Conservation (phyloP, 2,797 vertebrate genomes). For the Phoebastria nigripes region DNA sequence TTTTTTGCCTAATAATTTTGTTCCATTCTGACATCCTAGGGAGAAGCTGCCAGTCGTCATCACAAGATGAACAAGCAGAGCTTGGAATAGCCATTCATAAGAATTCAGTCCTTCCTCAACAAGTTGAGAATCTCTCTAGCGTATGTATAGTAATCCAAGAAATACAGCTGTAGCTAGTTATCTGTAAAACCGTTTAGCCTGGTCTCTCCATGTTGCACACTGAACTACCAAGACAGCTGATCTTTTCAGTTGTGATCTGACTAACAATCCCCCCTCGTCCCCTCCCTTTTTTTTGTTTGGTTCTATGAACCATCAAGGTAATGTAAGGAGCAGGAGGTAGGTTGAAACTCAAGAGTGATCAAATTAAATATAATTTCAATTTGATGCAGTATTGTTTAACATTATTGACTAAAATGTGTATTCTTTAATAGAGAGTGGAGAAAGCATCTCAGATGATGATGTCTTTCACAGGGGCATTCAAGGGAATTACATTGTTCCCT, state of each 20-base stretch:
- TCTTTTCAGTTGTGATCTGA: not conserved
- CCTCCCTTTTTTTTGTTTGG: not conserved
- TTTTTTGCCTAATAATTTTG: not conserved
- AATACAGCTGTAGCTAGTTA: not conserved
- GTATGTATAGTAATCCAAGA: conserved; percentile 40
- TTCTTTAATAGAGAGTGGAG: not conserved
- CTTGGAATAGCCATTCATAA: not conserved
- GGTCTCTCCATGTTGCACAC: not conserved
- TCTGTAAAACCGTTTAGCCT: not conserved
- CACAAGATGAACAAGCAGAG: conserved; percentile 14
- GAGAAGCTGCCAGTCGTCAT: not conserved
- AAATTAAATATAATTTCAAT: not conserved
- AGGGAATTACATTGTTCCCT: not conserved
- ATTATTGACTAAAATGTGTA: not conserved
- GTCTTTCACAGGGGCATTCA: conserved; percentile 30
- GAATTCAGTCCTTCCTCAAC: not conserved
- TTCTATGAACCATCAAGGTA: not conserved
- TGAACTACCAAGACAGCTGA: not conserved
- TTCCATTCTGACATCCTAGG: conserved; percentile 43
- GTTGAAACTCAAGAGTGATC: not conserved
- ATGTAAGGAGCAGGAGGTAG: not conserved
- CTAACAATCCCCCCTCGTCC: not conserved
- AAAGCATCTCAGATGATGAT: not conserved
- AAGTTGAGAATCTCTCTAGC: not conserved
- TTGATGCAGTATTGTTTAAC: not conserved